Evolutionary conservation across 2,113 vertebrate genomes (phyloP), one percentile per base, ranked within the genome.

Genomic region (Agapornis roseicollis): DNA sequence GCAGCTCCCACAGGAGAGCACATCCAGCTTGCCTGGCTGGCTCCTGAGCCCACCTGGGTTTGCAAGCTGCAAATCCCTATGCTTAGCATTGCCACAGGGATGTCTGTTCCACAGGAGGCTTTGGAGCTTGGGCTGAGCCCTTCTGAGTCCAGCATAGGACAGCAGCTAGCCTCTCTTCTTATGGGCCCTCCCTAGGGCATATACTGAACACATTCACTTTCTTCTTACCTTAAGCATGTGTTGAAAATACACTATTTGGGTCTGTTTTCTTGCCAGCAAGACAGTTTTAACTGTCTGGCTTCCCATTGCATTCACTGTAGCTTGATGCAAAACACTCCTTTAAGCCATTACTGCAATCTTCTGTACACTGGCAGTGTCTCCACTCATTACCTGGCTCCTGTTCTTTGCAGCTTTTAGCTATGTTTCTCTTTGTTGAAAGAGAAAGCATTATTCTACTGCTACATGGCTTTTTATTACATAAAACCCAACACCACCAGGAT

Each of bases 261-360:
- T 25, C 19, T 29, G 1, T 35, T 52, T 25, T 8, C 52, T 14
- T 8, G 10, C 28, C 61, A 65, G 12, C 14, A 55, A 15, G 20
- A 3, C 22, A 13, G 9, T 7, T 78, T 12, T 24, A 31, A 16
- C 22, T 8, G 1, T 3, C 46, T 11, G 13, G 5, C 16, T 71
- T 50, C 49, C 42, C 17, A 0, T 0, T 2, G 22, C 28, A 4
- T 10, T 20, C 4, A 0, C 33, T 22, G 56, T 4, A 37, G 35
- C 41, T 47, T 23, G 58, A 1, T 37, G 12, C 24, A 28, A n/a
- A 58, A 7, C 9, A 8, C 24, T 18, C 7, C 35, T 29, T 6
- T 4, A 64, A 33, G 65, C 49, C 23, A 1, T 0, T 28, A 2
- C 35, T 1, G 29, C 7, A 10, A 2, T 16, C 39, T 5, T 5